Conservation (phyloP, 2,113 vertebrate genomes). For the Lipophrys pholis region DNA sequence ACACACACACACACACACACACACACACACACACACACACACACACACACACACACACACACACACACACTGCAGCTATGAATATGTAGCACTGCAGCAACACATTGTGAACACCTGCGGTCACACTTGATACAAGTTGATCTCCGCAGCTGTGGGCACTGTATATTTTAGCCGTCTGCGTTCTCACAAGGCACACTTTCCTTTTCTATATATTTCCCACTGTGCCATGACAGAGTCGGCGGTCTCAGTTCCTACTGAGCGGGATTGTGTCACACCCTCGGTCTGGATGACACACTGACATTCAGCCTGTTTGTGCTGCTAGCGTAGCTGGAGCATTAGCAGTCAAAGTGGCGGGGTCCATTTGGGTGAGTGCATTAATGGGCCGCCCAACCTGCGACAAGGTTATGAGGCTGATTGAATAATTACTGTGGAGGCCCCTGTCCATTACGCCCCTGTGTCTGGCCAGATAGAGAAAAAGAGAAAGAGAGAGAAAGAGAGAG, state of each 20-base stretch:
- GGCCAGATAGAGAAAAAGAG: constrained; percentile 68
- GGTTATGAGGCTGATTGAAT: constrained; percentile 86
- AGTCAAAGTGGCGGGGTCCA: constrained; percentile 73
- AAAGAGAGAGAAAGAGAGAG: constrained; percentile 73
- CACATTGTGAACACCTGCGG: constrained; percentile 67
- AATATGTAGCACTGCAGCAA: constrained; percentile 72
- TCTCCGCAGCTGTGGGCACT: constrained; percentile 45
- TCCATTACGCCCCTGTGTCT: constrained; percentile 78
- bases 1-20: constrained; percentile 25
- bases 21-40: constrained; percentile 1
- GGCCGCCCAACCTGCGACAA: constrained; percentile 79
- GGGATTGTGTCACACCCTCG: constrained; percentile 35
- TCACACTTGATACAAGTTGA: constrained; percentile 66
- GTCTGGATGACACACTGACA: constrained; percentile 69
- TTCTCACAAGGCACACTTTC: constrained; percentile 49
- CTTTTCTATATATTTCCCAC: constrained; percentile 48
- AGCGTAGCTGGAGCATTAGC: constrained; percentile 67
- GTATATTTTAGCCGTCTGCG: constrained; percentile 33
- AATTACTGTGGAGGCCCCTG: constrained; percentile 81
- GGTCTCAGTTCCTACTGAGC: constrained; percentile 33
- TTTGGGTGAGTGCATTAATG: constrained; percentile 81
- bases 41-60: constrained; percentile 28
- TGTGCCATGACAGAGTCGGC: constrained; percentile 42
- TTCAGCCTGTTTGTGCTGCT: constrained; percentile 65
- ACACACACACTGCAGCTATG: constrained; percentile 45